Conservation (phyloP, 30 jellyfish, hydroid and myxozoan species). For the Pelagia noctiluca region DNA sequence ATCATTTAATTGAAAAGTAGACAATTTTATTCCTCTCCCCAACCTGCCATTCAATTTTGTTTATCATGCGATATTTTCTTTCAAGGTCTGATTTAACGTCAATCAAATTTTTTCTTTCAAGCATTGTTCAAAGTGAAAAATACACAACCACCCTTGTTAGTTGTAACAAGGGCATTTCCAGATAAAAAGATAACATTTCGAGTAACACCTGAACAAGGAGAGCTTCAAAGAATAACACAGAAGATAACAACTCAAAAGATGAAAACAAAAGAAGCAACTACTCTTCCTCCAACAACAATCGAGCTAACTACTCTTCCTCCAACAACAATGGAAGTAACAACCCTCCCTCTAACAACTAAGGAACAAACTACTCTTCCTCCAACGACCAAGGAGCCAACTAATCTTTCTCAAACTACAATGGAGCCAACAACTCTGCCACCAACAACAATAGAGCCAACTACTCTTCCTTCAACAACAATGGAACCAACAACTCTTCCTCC, state of each 20-base stretch:
- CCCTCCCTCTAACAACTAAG: background rate
- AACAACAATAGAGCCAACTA: background rate
- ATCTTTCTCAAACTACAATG: background rate
- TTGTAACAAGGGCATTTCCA: constrained; percentile 16
- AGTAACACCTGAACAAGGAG: background rate
- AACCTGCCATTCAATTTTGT: no score
- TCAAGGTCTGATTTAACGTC: no score
- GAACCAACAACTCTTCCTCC: constrained; percentile 2
- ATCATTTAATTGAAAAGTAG: no score
- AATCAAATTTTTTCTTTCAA: background rate
- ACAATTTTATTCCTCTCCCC: no score
- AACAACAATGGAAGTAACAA: background rate
- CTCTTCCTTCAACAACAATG: background rate
- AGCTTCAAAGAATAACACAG: background rate
- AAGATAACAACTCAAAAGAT: background rate
- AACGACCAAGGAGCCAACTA: background rate
- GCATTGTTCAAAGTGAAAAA: background rate
- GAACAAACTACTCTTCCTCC: background rate
- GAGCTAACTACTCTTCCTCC: background rate
- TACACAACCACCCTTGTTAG: constrained; percentile 2
- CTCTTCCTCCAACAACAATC: background rate
- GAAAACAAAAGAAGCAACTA: background rate
- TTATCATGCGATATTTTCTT: no score
- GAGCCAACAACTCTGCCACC: constrained; percentile 1
- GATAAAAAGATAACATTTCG: constrained; percentile 1